Evolutionary conservation across 2,888 invertebrate species (phyloP).

Genomic region (Rhagophthalmus giganteus): DNA sequence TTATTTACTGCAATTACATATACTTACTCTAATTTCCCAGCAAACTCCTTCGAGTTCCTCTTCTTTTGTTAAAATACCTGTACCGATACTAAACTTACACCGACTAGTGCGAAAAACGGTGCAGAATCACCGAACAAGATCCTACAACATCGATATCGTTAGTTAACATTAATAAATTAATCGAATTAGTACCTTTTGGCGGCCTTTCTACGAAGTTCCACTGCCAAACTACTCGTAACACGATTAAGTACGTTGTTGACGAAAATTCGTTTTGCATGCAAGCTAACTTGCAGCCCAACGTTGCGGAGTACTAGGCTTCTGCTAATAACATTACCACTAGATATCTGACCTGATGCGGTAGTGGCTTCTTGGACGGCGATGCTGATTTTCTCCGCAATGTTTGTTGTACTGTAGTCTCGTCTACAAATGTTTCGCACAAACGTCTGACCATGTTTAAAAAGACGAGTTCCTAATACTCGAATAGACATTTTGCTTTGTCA

Average conservation of each 20-base stretch:
- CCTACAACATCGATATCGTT: constrained; percentile 41
- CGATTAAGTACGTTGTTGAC: constrained; percentile 71
- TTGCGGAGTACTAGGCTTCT: constrained; percentile 50
- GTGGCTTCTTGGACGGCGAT: constrained; percentile 41
- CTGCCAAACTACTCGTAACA: constrained; percentile 68
- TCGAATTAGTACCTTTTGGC: constrained; percentile 57
- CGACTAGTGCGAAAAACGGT: constrained; percentile 74
- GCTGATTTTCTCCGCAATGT: constrained; percentile 50
- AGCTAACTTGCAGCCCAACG: constrained; percentile 60
- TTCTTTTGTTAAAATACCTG: constrained; percentile 73
- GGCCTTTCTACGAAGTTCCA: constrained; percentile 64
- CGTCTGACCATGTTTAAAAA: constrained; percentile 65
- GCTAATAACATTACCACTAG: constrained; percentile 37
- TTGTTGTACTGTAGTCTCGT: constrained; percentile 59
- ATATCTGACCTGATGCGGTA: constrained; percentile 34
- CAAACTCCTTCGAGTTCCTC: constrained; percentile 78
- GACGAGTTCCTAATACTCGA: constrained; percentile 59
- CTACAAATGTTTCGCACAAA: constrained; percentile 59
- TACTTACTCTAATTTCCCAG: constrained; percentile 71
- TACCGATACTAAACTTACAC: constrained; percentile 74
- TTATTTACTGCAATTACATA: background rate
- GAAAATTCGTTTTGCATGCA: constrained; percentile 67
- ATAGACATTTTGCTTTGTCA: constrained; percentile 58
- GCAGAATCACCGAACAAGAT: constrained; percentile 70
- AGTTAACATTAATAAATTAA: background rate